A percentile compares a stretch with the other conserved stretches of the same genome.
Conservation (phyloP, 2,888 invertebrate species). For the Platypus cylindrus region DNA sequence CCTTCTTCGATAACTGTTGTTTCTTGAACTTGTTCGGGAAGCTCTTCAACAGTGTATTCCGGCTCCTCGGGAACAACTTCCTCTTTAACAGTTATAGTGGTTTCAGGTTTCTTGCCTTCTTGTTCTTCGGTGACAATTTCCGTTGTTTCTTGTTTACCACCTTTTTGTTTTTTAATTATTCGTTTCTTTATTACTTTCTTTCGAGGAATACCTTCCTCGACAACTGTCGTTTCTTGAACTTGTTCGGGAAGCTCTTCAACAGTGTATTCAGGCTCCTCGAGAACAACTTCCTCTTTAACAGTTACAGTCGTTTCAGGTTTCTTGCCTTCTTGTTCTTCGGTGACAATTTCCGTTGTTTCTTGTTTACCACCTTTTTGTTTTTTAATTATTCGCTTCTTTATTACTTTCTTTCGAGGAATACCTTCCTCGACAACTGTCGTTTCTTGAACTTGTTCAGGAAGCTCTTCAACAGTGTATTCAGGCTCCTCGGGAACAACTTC, state of each 20-base stretch:
- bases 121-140: slow-evolving; percentile 32
- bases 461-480: slow-evolving; percentile 22
- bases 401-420: slow-evolving; percentile 18
- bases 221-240: slow-evolving; percentile 22
- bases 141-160: slow-evolving; percentile 25
- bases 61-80: slow-evolving; percentile 25
- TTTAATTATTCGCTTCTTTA: slow-evolving; percentile 34
- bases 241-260: slow-evolving; percentile 22
- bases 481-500: slow-evolving; percentile 20
- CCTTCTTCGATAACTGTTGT: slow-evolving; percentile 29
- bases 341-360: slow-evolving; percentile 28
- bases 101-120: slow-evolving; percentile 34
- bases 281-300: slow-evolving; percentile 18
- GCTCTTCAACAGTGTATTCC: slow-evolving; percentile 18
- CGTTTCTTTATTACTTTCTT: slow-evolving; percentile 22
- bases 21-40: slow-evolving; percentile 26
- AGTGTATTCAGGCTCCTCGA: slow-evolving; percentile 11
- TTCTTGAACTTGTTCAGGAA: slow-evolving; percentile 19
- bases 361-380: slow-evolving; percentile 31
- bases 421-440: slow-evolving; percentile 22
- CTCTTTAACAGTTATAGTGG: slow-evolving; percentile 24
- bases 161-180: slow-evolving; percentile 21
- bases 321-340: slow-evolving; percentile 24
- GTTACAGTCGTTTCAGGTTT: slow-evolving; percentile 11
- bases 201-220: slow-evolving; percentile 23